Evolutionary conservation across 2,888 invertebrate species (phyloP), one percentile per base, ranked within the genome.

Genomic region (Pediacus dermestoides): DNA sequence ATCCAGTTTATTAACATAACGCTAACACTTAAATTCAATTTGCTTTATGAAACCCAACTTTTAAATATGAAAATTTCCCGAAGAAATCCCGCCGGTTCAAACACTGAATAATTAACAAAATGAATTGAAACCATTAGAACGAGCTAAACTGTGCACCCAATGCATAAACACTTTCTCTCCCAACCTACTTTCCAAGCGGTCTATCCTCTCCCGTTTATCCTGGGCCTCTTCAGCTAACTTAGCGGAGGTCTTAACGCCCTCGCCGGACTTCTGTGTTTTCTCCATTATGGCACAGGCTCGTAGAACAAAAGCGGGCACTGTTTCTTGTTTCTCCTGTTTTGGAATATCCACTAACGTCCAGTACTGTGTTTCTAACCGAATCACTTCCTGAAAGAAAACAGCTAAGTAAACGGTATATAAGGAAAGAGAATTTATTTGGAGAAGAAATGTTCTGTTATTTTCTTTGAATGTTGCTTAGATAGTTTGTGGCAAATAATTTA

Each of bases 291-390:
- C 80, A 64, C 91, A 92, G 3, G 91, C 91, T 44, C 92, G 77
- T 55, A 92, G 77, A 28, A 94, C 93, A 68, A 92, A 94, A 4
- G 86, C 87, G 32, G 88, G 89, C 10, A 93, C 90, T 1, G 92
- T 90, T 72, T 94, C 93, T 55, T 90, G 90, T 64, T 92, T 91
- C 67, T 93, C 92, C 66, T 94, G 93, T 46, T 87, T 84, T 21
- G 93, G 93, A 42, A 94, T 88, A 69, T 93, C 93, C 41, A 94
- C 87, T 58, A 94, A 71, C 4, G 90, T 88, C 93, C 93, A 93
- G 71, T 93, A 92, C 65, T 92, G 88, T 4, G 90, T 88, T 73
- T 92, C 92, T 60, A 92, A 74, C 50, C 88, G 84, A 50, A 90
- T 89, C 26, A 92, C 91, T 58, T 92, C 90, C 90, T 90, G 71